These are phyloP conservation scores for Oryctes rhinoceros DNA, from an alignment of 1,140 invertebrate genomes.

Conservation along the genomic window DNA sequence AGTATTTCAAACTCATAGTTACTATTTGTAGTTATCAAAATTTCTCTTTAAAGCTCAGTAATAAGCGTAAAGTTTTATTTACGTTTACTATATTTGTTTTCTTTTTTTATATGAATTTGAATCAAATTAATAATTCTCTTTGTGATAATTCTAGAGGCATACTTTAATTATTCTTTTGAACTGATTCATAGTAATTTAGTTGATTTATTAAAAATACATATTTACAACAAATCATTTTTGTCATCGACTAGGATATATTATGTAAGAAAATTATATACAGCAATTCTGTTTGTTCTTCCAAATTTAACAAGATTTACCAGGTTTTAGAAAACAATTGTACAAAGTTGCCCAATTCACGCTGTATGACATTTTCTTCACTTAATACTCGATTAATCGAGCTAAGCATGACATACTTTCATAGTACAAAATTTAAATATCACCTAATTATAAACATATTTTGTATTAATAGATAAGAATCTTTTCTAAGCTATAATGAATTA, in stretches of 20 bases:
- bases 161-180: constrained; percentile 37
- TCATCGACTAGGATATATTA: no score
- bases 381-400: neutral
- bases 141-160: constrained; percentile 49
- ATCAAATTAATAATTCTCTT: constrained; percentile 30
- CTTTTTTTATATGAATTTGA: neutral
- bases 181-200: constrained; percentile 28
- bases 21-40: no score
- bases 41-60: constrained; percentile 40
- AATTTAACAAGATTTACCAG: no score
- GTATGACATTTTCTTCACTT: neutral
- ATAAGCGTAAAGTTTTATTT: constrained; percentile 52
- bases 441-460: neutral
- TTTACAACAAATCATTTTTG: no score
- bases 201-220: no score
- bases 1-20: no score
- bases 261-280: no score
- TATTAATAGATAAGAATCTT: no score
- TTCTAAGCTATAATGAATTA: no score
- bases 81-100: constrained; percentile 42
- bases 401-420: constrained; percentile 9
- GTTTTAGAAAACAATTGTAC: no score
- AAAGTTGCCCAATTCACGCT: no score
- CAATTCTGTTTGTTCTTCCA: no score
- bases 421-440: constrained; percentile 17